phyloP scores from a whole-genome alignment of 2,797 vertebrate species.

The Octomys mimax region DNA sequence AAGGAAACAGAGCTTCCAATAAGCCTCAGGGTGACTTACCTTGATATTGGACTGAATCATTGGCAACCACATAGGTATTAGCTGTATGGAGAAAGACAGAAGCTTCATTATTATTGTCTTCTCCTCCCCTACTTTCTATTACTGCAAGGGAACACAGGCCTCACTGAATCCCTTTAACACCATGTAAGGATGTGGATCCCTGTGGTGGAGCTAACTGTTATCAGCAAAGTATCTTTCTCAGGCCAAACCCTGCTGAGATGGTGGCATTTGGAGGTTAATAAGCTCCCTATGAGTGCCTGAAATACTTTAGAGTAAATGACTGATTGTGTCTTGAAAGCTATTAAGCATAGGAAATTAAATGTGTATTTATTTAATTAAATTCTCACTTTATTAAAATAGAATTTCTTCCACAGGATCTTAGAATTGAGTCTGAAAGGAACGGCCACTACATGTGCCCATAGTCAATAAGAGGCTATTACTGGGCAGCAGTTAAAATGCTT shows the following conservation, averaged over 20 bases:
- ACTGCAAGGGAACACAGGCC: constrained; percentile 1
- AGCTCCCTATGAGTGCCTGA: constrained; percentile 33
- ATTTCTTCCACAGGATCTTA: constrained; percentile 52
- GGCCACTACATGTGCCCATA: background rate
- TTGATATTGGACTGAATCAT: constrained; percentile 99
- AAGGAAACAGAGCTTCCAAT: background rate
- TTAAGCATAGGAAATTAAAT: constrained; percentile 63
- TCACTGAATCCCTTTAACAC: background rate
- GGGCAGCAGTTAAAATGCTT: background rate
- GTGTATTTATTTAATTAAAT: constrained; percentile 78
- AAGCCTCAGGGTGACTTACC: constrained; percentile 88
- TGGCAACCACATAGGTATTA: constrained; percentile 99
- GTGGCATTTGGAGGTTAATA: constrained; percentile 66
- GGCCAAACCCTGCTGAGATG: constrained; percentile 36
- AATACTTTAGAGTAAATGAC: constrained; percentile 64
- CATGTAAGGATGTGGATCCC: background rate
- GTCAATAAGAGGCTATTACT: background rate
- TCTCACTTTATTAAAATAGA: constrained; percentile 72
- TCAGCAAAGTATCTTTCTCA: constrained; percentile 47
- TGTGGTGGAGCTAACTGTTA: background rate
- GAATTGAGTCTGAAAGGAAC: background rate
- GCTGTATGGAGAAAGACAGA: constrained; percentile 89
- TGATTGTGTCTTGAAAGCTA: constrained; percentile 71
- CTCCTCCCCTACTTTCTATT: background rate
- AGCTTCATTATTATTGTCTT: constrained; percentile 64